Conservation (phyloP, 2,113 vertebrate genomes). For the Perognathus longimembris region DNA sequence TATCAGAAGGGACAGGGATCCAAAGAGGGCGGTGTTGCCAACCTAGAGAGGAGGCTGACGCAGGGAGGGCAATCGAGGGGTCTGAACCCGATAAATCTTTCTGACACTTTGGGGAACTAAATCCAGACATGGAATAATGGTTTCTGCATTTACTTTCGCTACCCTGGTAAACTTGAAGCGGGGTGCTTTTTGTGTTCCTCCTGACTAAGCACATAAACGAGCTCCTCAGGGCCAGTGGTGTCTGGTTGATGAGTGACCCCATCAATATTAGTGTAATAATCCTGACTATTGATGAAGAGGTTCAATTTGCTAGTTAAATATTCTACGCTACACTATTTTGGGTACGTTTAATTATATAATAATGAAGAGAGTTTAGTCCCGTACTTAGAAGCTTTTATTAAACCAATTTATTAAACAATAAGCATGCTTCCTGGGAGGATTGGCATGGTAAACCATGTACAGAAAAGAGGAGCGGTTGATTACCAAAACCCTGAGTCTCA, state of each 20-base stretch:
- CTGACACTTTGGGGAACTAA: constrained; percentile 31
- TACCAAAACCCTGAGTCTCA: background rate
- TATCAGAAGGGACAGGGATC: background rate
- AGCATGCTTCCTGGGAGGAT: constrained; percentile 34
- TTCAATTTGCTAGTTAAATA: constrained; percentile 30
- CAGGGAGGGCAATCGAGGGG: background rate
- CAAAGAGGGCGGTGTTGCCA: background rate
- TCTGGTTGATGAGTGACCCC: background rate
- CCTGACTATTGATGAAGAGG: constrained; percentile 26
- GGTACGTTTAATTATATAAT: constrained; percentile 20
- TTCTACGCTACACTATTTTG: constrained; percentile 5
- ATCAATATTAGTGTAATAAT: constrained; percentile 49
- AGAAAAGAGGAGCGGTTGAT: constrained; percentile 39
- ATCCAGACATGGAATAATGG: background rate
- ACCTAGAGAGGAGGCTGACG: background rate
- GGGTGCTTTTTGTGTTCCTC: background rate
- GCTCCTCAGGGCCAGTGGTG: background rate
- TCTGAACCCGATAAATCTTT: constrained; percentile 10
- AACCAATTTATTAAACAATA: constrained; percentile 55
- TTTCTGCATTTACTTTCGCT: background rate
- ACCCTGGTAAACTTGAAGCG: background rate
- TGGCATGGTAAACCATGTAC: background rate
- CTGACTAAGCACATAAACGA: background rate
- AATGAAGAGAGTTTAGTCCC: constrained; percentile 46
- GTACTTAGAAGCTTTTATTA: constrained; percentile 33